Conservation (phyloP, 2,797 vertebrate species). For the Cyprinella venusta region DNA sequence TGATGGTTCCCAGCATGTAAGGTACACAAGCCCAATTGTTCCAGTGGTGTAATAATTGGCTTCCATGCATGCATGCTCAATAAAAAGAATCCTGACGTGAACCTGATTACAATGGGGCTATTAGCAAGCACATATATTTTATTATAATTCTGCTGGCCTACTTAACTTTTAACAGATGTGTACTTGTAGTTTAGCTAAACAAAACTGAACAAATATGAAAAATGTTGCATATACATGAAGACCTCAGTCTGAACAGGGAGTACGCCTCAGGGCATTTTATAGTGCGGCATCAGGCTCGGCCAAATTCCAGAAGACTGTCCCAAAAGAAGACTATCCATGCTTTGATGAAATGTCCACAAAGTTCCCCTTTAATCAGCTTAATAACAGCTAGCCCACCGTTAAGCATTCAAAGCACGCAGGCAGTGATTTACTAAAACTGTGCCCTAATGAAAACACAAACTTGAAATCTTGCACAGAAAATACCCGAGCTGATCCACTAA, state of each 20-base stretch:
- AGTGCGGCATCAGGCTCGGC: neutral
- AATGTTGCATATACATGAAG: neutral
- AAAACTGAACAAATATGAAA: conserved; percentile 6
- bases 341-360: conserved; percentile 5
- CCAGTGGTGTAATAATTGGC: neutral
- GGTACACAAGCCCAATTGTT: neutral
- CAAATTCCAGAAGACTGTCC: neutral
- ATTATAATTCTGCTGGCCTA: neutral
- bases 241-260: neutral
- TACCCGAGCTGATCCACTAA: neutral
- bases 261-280: neutral
- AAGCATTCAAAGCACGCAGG: neutral
- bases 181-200: neutral
- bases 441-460: neutral
- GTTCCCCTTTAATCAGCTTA: conserved; percentile 16
- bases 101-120: neutral
- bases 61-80: neutral
- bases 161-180: conserved; percentile 8
- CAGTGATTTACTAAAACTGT: conserved; percentile 2
- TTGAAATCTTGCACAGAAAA: neutral
- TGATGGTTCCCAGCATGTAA: neutral
- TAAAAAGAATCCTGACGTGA: conserved; percentile 2
- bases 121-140: neutral
- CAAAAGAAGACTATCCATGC: neutral
- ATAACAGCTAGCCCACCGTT: neutral